Evolutionary conservation across 2,888 invertebrate genomes (phyloP), one percentile per base, ranked within the genome.

Genomic region (Protodeltote pygarga): DNA sequence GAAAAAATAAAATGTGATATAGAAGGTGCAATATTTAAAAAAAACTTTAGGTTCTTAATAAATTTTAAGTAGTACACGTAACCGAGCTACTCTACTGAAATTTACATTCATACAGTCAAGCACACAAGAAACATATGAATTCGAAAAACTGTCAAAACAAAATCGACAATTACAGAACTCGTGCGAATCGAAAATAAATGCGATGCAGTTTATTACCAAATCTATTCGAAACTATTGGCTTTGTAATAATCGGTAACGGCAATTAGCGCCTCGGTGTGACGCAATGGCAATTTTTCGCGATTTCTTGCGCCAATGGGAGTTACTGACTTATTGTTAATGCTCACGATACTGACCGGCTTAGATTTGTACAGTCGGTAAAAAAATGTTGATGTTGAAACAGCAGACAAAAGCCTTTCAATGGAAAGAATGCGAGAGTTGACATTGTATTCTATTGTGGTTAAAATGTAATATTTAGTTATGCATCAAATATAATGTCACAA

Each of bases 251-350:
- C 83, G 61, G 83, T 74, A 77, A 85, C 83, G 81, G 68, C 81
- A 88, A 89, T 88, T 89, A 87, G 62, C 68, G 71, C 65, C 67
- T 70, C 58, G 58, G 65, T 83, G 72, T 90, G 84, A 85, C 77
- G 88, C 79, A 89, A 90, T 59, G 44, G 67, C 68, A 79, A 84
- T 84, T 87, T 87, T 84, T 79, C 71, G 75, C 79, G 77, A 85
- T 89, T 89, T 85, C 81, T 78, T 84, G 81, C 79, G 73, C 68
- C 75, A 75, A 79, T 86, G 82, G 78, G 83, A 85, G 79, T 79
- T 78, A 71, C 60, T 62, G 65, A 70, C 67, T 86, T 85, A 89
- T 88, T 89, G 89, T 87, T 82, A 65, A 72, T 75, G 75, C 84
- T 85, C 88, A 89, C 87, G 87, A 79, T 74, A 82, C 65, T 71